phyloP scores from a whole-genome alignment of 1,140 invertebrate genomes.

The Zaprionus inermis region DNA sequence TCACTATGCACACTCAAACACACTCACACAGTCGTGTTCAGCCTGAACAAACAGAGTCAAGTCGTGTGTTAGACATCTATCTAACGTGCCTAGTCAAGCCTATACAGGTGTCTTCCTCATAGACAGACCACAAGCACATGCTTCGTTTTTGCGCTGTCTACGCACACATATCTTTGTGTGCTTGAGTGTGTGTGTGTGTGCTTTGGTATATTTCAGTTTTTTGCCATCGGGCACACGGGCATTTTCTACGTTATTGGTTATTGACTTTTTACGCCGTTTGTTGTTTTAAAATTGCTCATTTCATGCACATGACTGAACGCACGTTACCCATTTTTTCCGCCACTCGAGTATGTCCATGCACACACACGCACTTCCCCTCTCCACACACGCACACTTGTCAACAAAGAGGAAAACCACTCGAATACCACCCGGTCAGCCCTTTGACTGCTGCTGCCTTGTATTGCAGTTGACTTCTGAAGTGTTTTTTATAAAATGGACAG shows the following conservation, averaged over 20 bases:
- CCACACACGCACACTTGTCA: slow-evolving; percentile 28
- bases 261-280: slow-evolving; percentile 59
- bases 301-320: slow-evolving; percentile 64
- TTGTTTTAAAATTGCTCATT: slow-evolving; percentile 69
- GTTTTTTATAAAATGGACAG: slow-evolving; percentile 53
- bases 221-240: neutral
- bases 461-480: slow-evolving; percentile 44
- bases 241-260: slow-evolving; percentile 56
- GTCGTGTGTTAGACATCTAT: neutral
- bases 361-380: slow-evolving; percentile 1
- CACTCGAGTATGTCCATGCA: slow-evolving; percentile 32
- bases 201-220: slow-evolving; percentile 2
- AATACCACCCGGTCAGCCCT: slow-evolving; percentile 25
- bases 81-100: neutral
- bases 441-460: slow-evolving; percentile 41
- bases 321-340: slow-evolving; percentile 52
- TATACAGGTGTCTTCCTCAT: neutral
- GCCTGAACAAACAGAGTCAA: slow-evolving; percentile 9
- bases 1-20: neutral
- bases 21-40: neutral
- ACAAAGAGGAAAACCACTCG: slow-evolving; percentile 23
- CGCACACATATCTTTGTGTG: neutral
- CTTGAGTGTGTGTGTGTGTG: neutral
- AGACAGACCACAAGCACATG: slow-evolving; percentile 12
- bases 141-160: slow-evolving; percentile 4